Evolutionary conservation across 1,140 invertebrate genomes (phyloP), one percentile per base, ranked within the genome.

Genomic region (Chlorops oryzae): DNA sequence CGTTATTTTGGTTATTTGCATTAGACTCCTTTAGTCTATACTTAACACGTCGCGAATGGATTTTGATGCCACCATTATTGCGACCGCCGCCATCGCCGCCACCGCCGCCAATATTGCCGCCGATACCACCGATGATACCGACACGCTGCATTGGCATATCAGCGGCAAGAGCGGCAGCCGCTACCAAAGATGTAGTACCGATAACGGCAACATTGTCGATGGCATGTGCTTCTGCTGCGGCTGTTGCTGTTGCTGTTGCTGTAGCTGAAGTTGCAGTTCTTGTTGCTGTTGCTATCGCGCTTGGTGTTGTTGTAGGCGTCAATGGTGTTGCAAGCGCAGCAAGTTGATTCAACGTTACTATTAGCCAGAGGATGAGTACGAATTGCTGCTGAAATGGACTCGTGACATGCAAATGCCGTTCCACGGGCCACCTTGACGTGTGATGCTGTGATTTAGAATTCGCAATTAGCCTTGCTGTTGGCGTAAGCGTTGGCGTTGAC

Each of bases 111-210:
- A 3, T 27, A 28, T 13, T 23, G 17, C 22, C 17, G 23, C 15
- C 22, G 18, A 12, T 13, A 23, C 7, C 41, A 23, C 23, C 21
- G 21, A 21, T 12, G 20, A 9, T 22, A 24, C 15, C 18, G 7
- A 39, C 21, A 17, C 34, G n/a, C 28, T 27, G 35, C 46, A 23
- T 47, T 51, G 1, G 50, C 58, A 45, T 53, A 37, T 47, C 38
- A 18, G 48, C 38, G 15, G 56, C 55, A 37, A 47, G 45, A 28
- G 54, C 55, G 28, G 50, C 48, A 21, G 25, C 52, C 27, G 58
- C 58, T n/a, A 56, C 58, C 56, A 59, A 47, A 35, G 56, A 56
- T 50, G 58, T 60, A 42, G 58, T 56, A 50, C 58, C 58, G 35
- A 52, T 58, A 49, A 51, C 56, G 45, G 51, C 48, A 28, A 45